A percentile compares a stretch with the other conserved stretches of the same genome.
phyloP scores from a whole-genome alignment of 2,888 invertebrate species.

The Herminia tarsipennalis region DNA sequence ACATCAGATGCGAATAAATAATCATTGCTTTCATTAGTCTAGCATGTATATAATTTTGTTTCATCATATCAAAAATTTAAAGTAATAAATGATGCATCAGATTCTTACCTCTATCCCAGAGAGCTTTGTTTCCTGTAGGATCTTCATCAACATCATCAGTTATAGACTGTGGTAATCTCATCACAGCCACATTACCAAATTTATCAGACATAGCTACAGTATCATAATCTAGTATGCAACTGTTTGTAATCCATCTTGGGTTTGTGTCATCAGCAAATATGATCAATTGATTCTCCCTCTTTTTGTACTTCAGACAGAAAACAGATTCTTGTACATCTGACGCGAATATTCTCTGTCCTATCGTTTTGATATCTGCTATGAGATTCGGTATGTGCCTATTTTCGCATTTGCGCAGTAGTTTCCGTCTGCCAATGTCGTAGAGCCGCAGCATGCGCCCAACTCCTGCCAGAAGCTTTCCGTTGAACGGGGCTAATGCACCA shows the following conservation, averaged over 20 bases:
- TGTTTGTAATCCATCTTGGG: slow-evolving; percentile 97
- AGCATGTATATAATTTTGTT: slow-evolving; percentile 81
- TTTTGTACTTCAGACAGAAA: slow-evolving; percentile 97
- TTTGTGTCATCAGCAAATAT: slow-evolving; percentile 99
- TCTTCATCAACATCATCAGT: slow-evolving; percentile 99
- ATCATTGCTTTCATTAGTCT: slow-evolving; percentile 84
- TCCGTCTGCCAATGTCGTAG: slow-evolving; percentile 97
- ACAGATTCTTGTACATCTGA: slow-evolving; percentile 99
- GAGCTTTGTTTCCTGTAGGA: slow-evolving; percentile 98
- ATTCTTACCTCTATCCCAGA: slow-evolving; percentile 93
- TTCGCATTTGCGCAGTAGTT: slow-evolving; percentile 98
- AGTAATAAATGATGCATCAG: no score
- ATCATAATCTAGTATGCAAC: slow-evolving; percentile 97
- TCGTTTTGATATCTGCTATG: slow-evolving; percentile 96
- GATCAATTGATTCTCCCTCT: slow-evolving; percentile 98
- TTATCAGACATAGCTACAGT: slow-evolving; percentile 98
- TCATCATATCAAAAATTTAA: slow-evolving; percentile 60
- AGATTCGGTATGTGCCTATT: slow-evolving; percentile 98
- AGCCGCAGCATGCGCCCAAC: slow-evolving; percentile 96
- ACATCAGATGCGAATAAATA: slow-evolving; percentile 62
- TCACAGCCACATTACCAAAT: slow-evolving; percentile 97
- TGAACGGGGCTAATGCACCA: slow-evolving; percentile 94
- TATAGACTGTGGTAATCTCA: slow-evolving; percentile 95
- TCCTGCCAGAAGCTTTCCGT: slow-evolving; percentile 96
- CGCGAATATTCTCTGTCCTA: slow-evolving; percentile 97